phyloP scores from a whole-genome alignment of 2,113 vertebrate genomes.

The Myanophis thanlyinensis region DNA sequence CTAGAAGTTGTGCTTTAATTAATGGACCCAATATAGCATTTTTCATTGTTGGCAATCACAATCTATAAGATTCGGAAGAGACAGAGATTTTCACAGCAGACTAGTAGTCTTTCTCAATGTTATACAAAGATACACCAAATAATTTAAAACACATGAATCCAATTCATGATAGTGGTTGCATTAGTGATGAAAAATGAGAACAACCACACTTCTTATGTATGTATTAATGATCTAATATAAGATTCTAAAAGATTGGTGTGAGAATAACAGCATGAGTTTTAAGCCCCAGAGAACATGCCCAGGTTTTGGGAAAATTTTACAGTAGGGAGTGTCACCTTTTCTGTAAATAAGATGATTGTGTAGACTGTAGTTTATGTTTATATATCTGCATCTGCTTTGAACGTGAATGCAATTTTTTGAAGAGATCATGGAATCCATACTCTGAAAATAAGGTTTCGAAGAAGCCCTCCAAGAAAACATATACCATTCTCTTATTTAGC shows the following conservation, averaged over 20 bases:
- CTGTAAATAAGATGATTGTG: conserved; percentile 81
- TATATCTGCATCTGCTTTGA: conserved; percentile 90
- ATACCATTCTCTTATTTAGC: conserved; percentile 93
- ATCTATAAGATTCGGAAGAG: conserved; percentile 59
- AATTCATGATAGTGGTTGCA: conserved; percentile 67
- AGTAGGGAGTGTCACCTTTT: conserved; percentile 93
- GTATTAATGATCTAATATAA: conserved; percentile 72
- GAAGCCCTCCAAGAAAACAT: conserved; percentile 96
- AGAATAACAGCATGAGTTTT: conserved; percentile 66
- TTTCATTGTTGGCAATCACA: conserved; percentile 61
- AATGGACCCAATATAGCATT: conserved; percentile 63
- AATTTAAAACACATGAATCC: conserved; percentile 70
- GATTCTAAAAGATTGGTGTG: conserved; percentile 74
- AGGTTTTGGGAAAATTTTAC: conserved; percentile 69
- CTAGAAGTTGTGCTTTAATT: conserved; percentile 65
- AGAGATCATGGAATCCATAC: conserved; percentile 96
- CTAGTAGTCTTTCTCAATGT: conserved; percentile 70
- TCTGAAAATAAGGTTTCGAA: conserved; percentile 97
- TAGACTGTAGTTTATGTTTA: conserved; percentile 86
- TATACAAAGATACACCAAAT: conserved; percentile 74
- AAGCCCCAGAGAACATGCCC: conserved; percentile 73
- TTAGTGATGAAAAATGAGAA: conserved; percentile 69
- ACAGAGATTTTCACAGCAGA: conserved; percentile 51
- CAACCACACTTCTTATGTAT: conserved; percentile 72
- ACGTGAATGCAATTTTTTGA: conserved; percentile 94